Base-by-base conservation (phyloP, 2,113 vertebrate species). In the Nothocercus nigrocapillus region DNA sequence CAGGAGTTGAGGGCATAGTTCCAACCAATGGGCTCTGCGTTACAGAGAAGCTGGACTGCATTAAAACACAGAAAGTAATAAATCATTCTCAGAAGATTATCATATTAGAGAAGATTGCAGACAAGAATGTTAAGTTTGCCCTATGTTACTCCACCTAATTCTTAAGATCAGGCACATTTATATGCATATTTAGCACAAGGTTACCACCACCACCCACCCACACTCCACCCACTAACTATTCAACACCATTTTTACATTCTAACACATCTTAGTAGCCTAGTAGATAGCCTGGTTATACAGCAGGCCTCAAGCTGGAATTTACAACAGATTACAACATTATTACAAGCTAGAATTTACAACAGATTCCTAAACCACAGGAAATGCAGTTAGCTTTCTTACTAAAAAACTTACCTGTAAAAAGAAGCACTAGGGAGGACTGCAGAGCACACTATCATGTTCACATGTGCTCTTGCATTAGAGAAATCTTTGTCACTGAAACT, bases 21-120 rank as follows among this genome's bases (percentile, higher is more conserved):
- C 97, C 98, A 83, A 96, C 96, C n/a, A 98, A 45, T 14, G 99
- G 98, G 63, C 98, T 98, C 67, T 98, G 99, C 56, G 98, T 95
- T 34, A 97, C 77, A 73, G 98, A 98, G 94, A 98, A 98, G 63
- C 96, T 97, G 54, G 94, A 79, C 99, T 99, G 96, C 30, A 88
- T 53, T 38, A 91, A 96, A 93, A 92, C 2, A 92, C 28, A 96
- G 51, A n/a, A 90, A 90, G 15, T 21, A 74, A 75, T 14, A 92
- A 72, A 42, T 53, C 28, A 84, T 64, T 73, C 40, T 78, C 30
- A 38, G 2, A 70, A 17, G 25, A 2, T 79, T 70, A 42, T 38
- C 22, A 32, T 24, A 47, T 20, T 36, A 91, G 14, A 40, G 58
- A 27, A 85, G 5, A 56, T 7, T 8, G 36, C 64, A 56, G n/a